Percentiles rank a stretch among this genome's conserved stretches.
Evolutionary conservation across 1,140 invertebrate species (phyloP).

Genomic region (Venturia canescens): DNA sequence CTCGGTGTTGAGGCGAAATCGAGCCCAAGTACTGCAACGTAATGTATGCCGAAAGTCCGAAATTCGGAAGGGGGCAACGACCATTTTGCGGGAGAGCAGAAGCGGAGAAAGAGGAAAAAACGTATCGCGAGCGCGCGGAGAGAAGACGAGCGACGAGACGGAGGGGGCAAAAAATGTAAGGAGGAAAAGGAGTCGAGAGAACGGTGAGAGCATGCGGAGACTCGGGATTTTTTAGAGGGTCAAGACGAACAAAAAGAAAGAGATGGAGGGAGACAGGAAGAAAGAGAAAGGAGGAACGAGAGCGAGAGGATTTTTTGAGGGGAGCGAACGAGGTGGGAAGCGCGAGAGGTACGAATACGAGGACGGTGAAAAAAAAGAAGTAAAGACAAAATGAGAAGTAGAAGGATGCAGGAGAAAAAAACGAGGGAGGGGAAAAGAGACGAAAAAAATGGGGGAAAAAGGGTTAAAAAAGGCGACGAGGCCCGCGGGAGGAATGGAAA

Average conservation of each 20-base stretch:
- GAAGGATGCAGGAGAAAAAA: constrained; percentile 22
- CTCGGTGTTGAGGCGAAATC: too few species aligned
- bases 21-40: too few species aligned
- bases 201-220: background rate
- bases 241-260: background rate
- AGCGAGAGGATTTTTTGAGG: background rate
- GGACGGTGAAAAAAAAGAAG: constrained; percentile 18
- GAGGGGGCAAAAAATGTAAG: background rate
- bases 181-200: background rate
- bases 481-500: background rate
- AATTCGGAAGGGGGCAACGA: too few species aligned
- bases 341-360: background rate
- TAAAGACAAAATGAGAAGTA: background rate
- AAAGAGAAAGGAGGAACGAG: background rate
- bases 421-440: background rate
- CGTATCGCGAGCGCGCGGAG: background rate
- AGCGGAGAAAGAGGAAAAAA: background rate
- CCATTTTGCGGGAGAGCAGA: too few species aligned
- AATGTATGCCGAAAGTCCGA: too few species aligned
- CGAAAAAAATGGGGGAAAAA: constrained; percentile 1
- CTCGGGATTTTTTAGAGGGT: background rate
- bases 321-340: background rate
- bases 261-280: background rate
- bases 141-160: background rate
- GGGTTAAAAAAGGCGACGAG: background rate